Evolutionary conservation across 1,140 invertebrate genomes (phyloP), one percentile per base, ranked within the genome.

Genomic region (Drosophila pallidifrons): DNA sequence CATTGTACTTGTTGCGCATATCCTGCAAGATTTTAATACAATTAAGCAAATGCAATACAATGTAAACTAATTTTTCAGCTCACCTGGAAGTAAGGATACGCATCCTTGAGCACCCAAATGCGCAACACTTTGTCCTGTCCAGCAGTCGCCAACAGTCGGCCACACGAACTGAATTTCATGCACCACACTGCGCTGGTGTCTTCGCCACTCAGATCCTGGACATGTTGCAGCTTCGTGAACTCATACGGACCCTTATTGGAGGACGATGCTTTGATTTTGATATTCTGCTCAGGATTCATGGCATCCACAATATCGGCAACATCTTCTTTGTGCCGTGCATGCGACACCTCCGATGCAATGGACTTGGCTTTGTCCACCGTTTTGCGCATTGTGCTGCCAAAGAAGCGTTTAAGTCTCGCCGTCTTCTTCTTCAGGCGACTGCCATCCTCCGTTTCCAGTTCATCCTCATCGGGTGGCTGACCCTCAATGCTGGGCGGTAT

Each of bases 161-260:
- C 98, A 93, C 98, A 99, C 25, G 96, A 96, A 51, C 98, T 99
- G 92, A 99, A 99, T 93, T 99, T 99, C 97, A 99, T 99, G 76
- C 98, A 99, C 99, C 99, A 99, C 78, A 99, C 96, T 3, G 99
- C 97, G 32, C 98, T 97, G 5, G 95, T 95, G 91, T 99, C 98
- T 81, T 97, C 97, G 1, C 96, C 96, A 79, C 95, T 95, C 55
- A 98, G 93, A 91, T 98, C 97, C 93, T 95, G 95, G 1, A 95
- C 94, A 65, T 95, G 95, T 75, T 95, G 95, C 41, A 95, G 76
- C 74, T 93, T 93, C 85, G 92, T 97, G 93, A 99, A 99, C 88
- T 99, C 98, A 91, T 98, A 98, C 0, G 98, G 98, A 1, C 98
- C 98, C 93, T 99, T 99, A 91, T 99, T 97, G 67, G 97, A 98